Evolutionary conservation across 2,797 vertebrate genomes (phyloP).

Genomic region (Enteromius argenteus): DNA sequence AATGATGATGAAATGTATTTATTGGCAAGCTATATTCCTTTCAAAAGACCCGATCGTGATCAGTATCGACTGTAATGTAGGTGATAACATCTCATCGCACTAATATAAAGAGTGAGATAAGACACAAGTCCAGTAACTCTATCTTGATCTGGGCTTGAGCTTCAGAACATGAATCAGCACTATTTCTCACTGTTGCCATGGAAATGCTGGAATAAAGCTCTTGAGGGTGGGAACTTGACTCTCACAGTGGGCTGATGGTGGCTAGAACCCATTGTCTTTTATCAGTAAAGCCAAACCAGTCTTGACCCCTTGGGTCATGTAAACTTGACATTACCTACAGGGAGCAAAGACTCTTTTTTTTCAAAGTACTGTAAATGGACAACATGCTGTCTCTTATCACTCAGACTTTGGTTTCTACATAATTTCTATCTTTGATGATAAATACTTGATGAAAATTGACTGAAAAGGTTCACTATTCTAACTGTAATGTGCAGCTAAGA

Average conservation of each 20-base stretch:
- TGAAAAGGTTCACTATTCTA: neutral
- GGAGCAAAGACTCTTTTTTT: neutral
- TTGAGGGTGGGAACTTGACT: neutral
- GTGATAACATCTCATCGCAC: neutral
- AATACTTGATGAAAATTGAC: neutral
- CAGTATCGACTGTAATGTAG: neutral
- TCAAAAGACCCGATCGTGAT: neutral
- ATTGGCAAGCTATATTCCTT: neutral
- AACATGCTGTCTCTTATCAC: neutral
- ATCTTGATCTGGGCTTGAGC: neutral
- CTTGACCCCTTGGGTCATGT: neutral
- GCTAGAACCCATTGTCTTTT: slow-evolving; percentile 1
- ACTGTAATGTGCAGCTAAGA: neutral
- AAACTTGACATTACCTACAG: neutral
- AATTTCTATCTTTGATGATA: neutral
- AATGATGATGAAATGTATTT: neutral
- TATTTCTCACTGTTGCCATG: slow-evolving; percentile 27
- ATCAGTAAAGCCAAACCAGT: neutral
- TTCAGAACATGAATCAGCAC: neutral
- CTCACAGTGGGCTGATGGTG: neutral
- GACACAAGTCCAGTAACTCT: neutral
- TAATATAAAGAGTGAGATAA: neutral
- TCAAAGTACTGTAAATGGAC: neutral
- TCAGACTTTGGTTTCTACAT: too few species aligned
- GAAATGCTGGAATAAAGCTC: slow-evolving; percentile 44